Evolutionary conservation across 2,888 invertebrate genomes (phyloP), one percentile per base, ranked within the genome.

Genomic region (Fragum sueziense): DNA sequence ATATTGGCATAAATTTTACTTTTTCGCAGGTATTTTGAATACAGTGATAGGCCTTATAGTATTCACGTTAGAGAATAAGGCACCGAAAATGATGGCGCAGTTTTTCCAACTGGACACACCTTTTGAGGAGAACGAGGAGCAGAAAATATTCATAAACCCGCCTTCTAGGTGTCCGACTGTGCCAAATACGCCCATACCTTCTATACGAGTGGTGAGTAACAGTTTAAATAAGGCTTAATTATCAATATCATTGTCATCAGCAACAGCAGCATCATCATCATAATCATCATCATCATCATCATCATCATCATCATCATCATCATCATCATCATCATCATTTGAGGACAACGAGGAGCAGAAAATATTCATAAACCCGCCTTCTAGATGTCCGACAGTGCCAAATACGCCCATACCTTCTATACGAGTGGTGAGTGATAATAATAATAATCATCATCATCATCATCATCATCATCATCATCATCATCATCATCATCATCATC

Each of bases 1-100:
- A n/a, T n/a, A n/a, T n/a, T n/a, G n/a, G n/a, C n/a, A n/a, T n/a
- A n/a, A n/a, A n/a, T n/a, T n/a, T n/a, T n/a, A n/a, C n/a, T n/a
- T n/a, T n/a, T n/a, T n/a, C n/a, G n/a, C 82, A 90, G 90, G 90
- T 20, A 74, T 85, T 1, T 7, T 87, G n/a, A 89, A 89, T 0
- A 80, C 85, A n/a, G 0, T 87, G 0, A 74, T 87, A n/a, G 90
- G 90, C 7, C 7, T 86, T 3, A 22, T 87, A 7, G 76, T 90
- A 20, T 78, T 90, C 20, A 31, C 86, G 14, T 29, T 87, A 4
- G 89, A 90, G 70, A 80, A 89, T 14, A 79, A 87, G 54, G 80
- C 82, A 2, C 89, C 88, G 1, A 86, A 87, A 51, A 79, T 77
- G 47, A 67, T 88, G 20, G 85, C 88, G 1, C 83, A 85, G 37